A percentile compares a stretch with the other conserved stretches of the same genome.
These are phyloP conservation scores for Neoitamus cyanurus DNA, from an alignment of 2,888 invertebrate species.

Conservation along the genomic window DNA sequence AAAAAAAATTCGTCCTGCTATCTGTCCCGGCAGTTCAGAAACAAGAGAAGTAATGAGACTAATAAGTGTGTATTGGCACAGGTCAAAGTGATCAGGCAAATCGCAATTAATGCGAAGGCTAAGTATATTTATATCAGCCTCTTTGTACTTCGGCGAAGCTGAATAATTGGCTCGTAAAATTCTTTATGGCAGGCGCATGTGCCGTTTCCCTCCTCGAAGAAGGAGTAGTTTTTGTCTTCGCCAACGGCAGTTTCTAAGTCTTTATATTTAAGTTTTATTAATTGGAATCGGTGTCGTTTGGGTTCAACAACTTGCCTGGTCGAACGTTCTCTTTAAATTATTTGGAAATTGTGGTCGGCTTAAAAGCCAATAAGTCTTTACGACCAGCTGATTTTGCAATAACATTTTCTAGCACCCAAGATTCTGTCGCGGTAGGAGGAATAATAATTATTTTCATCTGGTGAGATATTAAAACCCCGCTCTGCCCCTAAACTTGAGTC, in stretches of 20 bases:
- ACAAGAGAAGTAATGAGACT: neutral
- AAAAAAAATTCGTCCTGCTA: neutral
- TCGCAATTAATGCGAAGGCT: constrained; percentile 9
- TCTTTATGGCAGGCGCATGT: neutral
- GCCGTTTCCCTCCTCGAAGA: neutral
- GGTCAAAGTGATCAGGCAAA: constrained; percentile 7
- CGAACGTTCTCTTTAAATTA: neutral
- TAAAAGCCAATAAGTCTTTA: neutral
- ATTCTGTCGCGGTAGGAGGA: too few relatives aligned
- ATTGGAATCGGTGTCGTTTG: neutral
- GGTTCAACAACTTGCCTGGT: neutral
- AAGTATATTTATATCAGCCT: constrained; percentile 8
- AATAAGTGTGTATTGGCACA: constrained; percentile 23
- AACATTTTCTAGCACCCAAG: too few relatives aligned
- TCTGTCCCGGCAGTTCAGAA: neutral
- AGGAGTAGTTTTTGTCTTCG: neutral
- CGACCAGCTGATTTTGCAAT: neutral
- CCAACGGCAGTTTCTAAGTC: neutral
- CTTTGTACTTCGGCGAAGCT: neutral
- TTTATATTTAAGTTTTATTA: too few relatives aligned
- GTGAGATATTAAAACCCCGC: too few relatives aligned
- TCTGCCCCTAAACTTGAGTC: too few relatives aligned
- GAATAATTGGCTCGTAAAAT: constrained; percentile 24
- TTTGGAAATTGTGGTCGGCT: neutral
- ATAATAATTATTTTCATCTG: too few relatives aligned